Evolutionary conservation across 2,888 invertebrate species (phyloP), one percentile per base, ranked within the genome.

Genomic region (Drosophila gaucha): DNA sequence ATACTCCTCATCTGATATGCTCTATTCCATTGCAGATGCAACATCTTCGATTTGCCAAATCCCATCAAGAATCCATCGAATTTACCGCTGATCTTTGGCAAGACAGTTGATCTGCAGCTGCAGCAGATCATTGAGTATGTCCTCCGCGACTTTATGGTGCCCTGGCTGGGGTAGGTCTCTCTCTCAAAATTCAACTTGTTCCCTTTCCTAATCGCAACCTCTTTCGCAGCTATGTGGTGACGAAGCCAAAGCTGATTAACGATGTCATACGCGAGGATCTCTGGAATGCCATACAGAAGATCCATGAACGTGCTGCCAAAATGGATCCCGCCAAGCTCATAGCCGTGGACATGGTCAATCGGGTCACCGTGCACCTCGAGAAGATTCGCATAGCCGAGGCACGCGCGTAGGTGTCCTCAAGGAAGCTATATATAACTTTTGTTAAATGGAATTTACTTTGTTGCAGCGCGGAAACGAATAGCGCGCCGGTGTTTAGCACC

Each of bases 311-410:
- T 77, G 92, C 96, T 35, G 92, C 94, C 6, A 94, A 95, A 85
- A 94, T 97, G 38, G 97, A 97, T 92, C 95, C 95, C 63, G 95
- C 97, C 51, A 96, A 96, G 91, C 92, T 97, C 55, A 93, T 97
- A 58, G 96, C 97, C 2, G 95, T 94, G 88, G 97, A 96, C 90
- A 95, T 97, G 93, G 95, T 97, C 2, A 94, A 94, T 67, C 95
- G 95, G 90, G 94, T 97, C 26, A 96, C 96, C 10, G 94, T 94
- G 64, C 97, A 98, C 93, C 96, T 97, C 92, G 96, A 96, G 89
- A 95, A 95, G 88, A 96, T 97, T 64, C 93, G 96, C 75, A 94
- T 95, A 88, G 95, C 96, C 9, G 95, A 95, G 90, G 94, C 94
- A 77, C 94, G 94, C 89, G 94, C 94, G 96, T 96, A 92, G 94